These are phyloP conservation scores for Atrina japonica DNA, from an alignment of 2,888 invertebrate genomes.

Conservation along the genomic window DNA sequence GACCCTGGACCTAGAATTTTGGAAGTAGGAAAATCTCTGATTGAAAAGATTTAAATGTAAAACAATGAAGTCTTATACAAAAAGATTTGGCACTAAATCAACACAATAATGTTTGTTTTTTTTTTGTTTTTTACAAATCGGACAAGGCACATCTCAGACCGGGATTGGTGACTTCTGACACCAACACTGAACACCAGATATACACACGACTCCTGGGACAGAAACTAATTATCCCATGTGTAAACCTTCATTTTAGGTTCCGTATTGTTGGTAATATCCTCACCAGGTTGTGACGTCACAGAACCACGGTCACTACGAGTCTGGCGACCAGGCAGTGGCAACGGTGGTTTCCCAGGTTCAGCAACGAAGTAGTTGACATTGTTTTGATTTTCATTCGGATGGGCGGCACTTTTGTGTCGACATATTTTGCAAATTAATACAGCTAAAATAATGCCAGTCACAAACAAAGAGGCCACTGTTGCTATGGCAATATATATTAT, in stretches of 20 bases:
- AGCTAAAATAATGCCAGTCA: slow-evolving; percentile 25
- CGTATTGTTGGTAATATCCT: slow-evolving; percentile 63
- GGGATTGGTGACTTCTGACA: too few species aligned
- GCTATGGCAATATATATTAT: slow-evolving; percentile 11
- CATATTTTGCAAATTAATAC: slow-evolving; percentile 37
- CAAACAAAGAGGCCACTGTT: slow-evolving; percentile 3
- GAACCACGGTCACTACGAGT: slow-evolving; percentile 61
- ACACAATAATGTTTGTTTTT: too few species aligned
- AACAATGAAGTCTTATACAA: too few species aligned
- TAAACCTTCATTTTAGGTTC: slow-evolving; percentile 59
- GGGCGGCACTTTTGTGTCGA: not conserved
- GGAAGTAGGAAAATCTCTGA: too few species aligned
- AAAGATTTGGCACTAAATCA: too few species aligned
- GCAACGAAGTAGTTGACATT: slow-evolving; percentile 13
- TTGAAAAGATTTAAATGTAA: too few species aligned
- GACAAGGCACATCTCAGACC: too few species aligned
- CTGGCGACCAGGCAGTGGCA: slow-evolving; percentile 31
- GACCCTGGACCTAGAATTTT: too few species aligned
- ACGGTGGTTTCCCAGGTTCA: slow-evolving; percentile 24
- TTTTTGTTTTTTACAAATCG: too few species aligned
- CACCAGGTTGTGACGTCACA: slow-evolving; percentile 58
- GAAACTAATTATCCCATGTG: slow-evolving; percentile 55
- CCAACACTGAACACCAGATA: too few species aligned
- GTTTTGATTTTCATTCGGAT: not conserved
- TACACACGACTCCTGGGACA: too few species aligned